Base-by-base conservation (phyloP, 2,113 vertebrate species). In the Lepus europaeus region DNA sequence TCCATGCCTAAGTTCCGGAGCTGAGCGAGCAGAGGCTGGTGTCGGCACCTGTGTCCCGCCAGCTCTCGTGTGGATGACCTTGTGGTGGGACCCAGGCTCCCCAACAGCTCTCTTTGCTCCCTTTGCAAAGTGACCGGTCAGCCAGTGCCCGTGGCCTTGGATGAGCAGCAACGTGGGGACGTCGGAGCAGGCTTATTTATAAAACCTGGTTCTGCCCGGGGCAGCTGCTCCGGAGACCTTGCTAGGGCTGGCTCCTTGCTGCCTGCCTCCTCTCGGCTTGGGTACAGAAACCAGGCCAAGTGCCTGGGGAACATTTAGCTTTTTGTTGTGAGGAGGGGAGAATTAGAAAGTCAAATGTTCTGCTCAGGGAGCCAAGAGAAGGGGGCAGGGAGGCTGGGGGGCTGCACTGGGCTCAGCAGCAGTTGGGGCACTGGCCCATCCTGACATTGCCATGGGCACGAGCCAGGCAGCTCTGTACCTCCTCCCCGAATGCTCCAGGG, bases 311-410 rank as follows among this genome's bases (percentile, higher is more conserved):
- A 95, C 89, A 96, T 96, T 97, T 87, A 56, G 87, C 95, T 93
- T 97, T 97, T 90, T 97, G 94, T 97, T 89, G 82, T 76, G 94
- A 95, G 64, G 70, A 95, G 22, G 74, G 74, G 49, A 94, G 90
- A 96, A 97, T 96, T 95, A 96, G 97, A 97, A 97, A 97, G 96
- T 97, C 95, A 96, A 96, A 97, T 96, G 89, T 87, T 70, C 6
- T 33, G 77, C 69, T 74, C 45, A 2, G 22, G 85, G 78, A 91
- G 96, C 95, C 95, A 95, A 89, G 89, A 92, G 90, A 69, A 87
- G 90, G 83, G 91, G 93, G 72, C 56, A 74, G 91, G 94, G 83
- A 79, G 5, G 85, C 51, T 53, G 69, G 68, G 2, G 61, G n/a
- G 53, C 84, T 81, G 6, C 66, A 33, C 22, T 59, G 81, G 77